A percentile compares a stretch with the other conserved stretches of the same genome.
Evolutionary conservation across 2,113 vertebrate genomes (phyloP).

Genomic region (Willisornis vidua): DNA sequence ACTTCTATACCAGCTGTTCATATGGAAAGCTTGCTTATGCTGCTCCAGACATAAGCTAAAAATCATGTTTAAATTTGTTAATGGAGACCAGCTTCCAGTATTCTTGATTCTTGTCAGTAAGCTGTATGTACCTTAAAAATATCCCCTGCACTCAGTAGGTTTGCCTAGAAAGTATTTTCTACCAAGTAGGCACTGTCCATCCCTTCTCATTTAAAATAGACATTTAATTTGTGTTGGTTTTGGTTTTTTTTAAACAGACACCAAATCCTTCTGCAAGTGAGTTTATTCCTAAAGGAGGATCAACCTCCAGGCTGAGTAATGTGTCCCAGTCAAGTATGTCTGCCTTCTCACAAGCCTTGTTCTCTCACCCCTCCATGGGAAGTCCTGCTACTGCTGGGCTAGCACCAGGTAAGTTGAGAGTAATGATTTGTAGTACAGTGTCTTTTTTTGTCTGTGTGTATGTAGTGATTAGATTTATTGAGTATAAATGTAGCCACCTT

Average conservation of each 20-base stretch:
- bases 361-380: conserved; percentile 90
- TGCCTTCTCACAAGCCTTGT: conserved; percentile 93
- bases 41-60: background rate
- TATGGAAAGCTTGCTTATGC: background rate
- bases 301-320: conserved; percentile 88
- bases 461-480: background rate
- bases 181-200: background rate
- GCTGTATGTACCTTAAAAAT: background rate
- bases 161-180: background rate
- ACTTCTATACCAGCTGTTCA: background rate
- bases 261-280: conserved; percentile 97
- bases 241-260: conserved; percentile 83
- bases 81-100: background rate
- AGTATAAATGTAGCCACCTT: background rate
- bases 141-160: background rate
- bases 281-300: conserved; percentile 96
- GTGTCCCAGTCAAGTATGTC: conserved; percentile 91
- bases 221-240: conserved; percentile 56
- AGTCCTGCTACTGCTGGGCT: conserved; percentile 88
- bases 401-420: conserved; percentile 86
- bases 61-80: background rate
- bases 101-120: background rate
- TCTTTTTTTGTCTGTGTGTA: background rate
- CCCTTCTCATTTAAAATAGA: conserved; percentile 25
- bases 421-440: conserved; percentile 28